Evolutionary conservation across 2,797 vertebrate genomes (phyloP).

Genomic region (Myotis findleyi): DNA sequence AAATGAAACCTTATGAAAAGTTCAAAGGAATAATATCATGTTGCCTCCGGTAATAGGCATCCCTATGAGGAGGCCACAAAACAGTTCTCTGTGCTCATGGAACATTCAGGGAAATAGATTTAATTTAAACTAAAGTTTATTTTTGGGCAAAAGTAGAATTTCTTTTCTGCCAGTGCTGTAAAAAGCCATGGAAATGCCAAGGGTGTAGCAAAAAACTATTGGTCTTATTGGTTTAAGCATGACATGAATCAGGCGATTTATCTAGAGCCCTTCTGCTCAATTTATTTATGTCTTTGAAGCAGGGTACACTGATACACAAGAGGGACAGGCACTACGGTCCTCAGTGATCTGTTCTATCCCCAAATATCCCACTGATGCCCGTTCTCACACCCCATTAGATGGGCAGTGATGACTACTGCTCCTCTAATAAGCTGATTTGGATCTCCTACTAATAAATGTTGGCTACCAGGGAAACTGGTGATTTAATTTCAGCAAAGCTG

Average conservation of each 20-base stretch:
- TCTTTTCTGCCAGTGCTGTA: not conserved
- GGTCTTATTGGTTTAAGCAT: not conserved
- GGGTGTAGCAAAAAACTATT: not conserved
- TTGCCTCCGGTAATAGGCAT: not conserved
- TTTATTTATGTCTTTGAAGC: not conserved
- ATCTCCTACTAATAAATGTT: not conserved
- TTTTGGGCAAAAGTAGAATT: conserved; percentile 43
- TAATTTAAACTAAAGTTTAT: conserved; percentile 15
- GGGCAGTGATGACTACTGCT: not conserved
- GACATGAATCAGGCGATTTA: not conserved
- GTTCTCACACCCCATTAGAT: not conserved
- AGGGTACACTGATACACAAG: not conserved
- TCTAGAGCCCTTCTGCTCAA: not conserved
- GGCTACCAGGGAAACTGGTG: not conserved
- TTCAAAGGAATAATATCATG: not conserved
- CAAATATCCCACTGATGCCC: accelerated
- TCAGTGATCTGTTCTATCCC: not conserved
- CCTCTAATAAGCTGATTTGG: not conserved
- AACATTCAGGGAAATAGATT: not conserved
- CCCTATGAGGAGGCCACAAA: not conserved
- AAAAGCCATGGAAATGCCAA: conserved; percentile 24
- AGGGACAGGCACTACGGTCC: not conserved
- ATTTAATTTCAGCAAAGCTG: not conserved
- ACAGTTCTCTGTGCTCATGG: not conserved
- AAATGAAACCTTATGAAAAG: not conserved